Base-by-base conservation (phyloP, 2,888 invertebrate species). In the Hypercompe scribonia region DNA sequence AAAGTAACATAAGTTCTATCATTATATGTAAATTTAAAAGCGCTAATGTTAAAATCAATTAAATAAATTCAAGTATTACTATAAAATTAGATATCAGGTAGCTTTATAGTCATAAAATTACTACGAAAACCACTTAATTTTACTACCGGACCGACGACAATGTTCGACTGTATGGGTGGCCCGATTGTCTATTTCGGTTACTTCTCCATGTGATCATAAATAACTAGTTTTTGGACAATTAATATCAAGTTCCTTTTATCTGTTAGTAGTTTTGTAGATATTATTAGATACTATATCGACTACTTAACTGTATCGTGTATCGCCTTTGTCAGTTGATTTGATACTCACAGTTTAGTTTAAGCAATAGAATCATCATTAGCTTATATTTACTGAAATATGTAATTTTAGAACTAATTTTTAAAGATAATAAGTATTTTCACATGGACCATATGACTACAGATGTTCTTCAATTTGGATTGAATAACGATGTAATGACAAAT, bases 201-300 rank as follows among this genome's bases (percentile, higher is more conserved):
- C 86, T 79, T 90, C 90, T 91, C 93, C 87, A 86, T 86, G 88
- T 86, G 80, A 82, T 90, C 91, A 93, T 93, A 94, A 94, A 95
- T 94, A 94, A 94, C 91, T 78, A 86, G 89, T 92, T 94, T 93
- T 94, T 90, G 92, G 94, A 91, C 94, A 93, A 95, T 95, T 94
- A 94, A 95, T 94, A 93, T 91, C 89, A 84, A 83, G 86, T 82
- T 90, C 91, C 92, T 90, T 91, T 91, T 89, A 89, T 90, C 89
- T 90, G 88, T 91, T 88, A 89, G 90, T 89, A 87, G 86, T 84
- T 90, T 89, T 86, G 86, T 82, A 78, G 87, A 85, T 89, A 89
- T 90, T 89, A 87, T 84, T 73, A 78, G 78, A 78, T 76, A 75
- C 70, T 72, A 18, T 50, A 65, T 13, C 42, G 33, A 39, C 50